Evolutionary conservation across 2,797 vertebrate species (phyloP).

Genomic region (Nannoperca australis): DNA sequence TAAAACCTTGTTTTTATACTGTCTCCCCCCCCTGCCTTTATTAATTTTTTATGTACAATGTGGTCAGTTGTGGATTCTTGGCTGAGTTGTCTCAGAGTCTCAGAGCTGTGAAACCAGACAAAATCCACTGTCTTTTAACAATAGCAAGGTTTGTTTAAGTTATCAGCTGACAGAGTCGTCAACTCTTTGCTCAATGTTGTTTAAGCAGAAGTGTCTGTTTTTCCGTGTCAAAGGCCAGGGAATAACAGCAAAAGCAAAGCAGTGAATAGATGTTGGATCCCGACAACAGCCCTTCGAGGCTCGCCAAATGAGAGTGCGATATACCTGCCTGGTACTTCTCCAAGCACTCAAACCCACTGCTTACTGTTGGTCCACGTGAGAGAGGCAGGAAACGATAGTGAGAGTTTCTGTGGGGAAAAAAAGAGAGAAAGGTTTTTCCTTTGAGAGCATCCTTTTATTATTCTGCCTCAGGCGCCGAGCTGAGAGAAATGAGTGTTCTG

Average conservation of each 20-base stretch:
- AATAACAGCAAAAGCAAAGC: constrained; percentile 47
- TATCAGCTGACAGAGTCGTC: constrained; percentile 37
- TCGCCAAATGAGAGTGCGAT: constrained; percentile 52
- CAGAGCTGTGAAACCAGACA: constrained; percentile 17
- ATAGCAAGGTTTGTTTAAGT: background rate
- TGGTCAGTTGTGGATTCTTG: constrained; percentile 29
- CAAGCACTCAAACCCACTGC: constrained; percentile 41
- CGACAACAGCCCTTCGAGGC: constrained; percentile 48
- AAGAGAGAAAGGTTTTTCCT: constrained; percentile 52
- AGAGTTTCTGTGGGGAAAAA: constrained; percentile 41
- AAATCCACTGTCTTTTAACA: constrained; percentile 11
- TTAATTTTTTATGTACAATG: constrained; percentile 43
- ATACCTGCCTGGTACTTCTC: constrained; percentile 51
- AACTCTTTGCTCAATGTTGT: constrained; percentile 4
- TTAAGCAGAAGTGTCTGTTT: constrained; percentile 33
- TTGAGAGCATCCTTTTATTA: constrained; percentile 74
- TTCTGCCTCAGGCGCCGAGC: constrained; percentile 68
- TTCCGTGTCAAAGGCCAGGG: constrained; percentile 23
- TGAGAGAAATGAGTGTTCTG: constrained; percentile 67
- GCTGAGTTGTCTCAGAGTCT: constrained; percentile 28
- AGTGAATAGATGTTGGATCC: constrained; percentile 42
- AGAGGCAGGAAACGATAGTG: constrained; percentile 27
- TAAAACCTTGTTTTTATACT: constrained; percentile 45
- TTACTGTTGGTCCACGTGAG: constrained; percentile 32
- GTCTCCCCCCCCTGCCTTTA: background rate